Evolutionary conservation across 2,888 invertebrate genomes (phyloP).

Genomic region (Leptinotarsa tumamoca): DNA sequence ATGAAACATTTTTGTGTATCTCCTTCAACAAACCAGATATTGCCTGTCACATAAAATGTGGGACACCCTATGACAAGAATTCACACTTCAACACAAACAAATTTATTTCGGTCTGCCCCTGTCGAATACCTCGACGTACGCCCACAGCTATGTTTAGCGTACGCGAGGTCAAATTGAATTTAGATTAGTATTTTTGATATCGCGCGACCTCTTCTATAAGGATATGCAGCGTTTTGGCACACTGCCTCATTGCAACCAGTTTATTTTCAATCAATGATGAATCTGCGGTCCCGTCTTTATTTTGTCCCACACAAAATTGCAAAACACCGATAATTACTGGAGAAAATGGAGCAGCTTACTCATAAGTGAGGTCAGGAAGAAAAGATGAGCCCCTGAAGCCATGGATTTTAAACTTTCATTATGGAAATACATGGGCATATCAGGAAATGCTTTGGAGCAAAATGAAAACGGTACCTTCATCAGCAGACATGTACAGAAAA

Average conservation of each 20-base stretch:
- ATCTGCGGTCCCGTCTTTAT: constrained; percentile 50
- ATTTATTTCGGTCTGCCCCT: constrained; percentile 20
- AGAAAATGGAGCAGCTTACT: not conserved
- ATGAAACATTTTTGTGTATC: too few species aligned
- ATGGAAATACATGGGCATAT: too few species aligned
- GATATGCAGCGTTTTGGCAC: constrained; percentile 53
- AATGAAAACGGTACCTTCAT: too few species aligned
- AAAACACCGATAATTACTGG: not conserved
- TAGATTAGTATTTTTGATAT: constrained; percentile 58
- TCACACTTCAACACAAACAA: constrained; percentile 24
- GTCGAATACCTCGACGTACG: constrained; percentile 21
- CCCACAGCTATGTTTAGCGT: constrained; percentile 34
- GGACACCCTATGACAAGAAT: not conserved
- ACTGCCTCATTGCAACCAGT: constrained; percentile 50
- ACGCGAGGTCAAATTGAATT: constrained; percentile 57
- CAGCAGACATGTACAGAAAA: too few species aligned
- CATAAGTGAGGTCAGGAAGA: too few species aligned
- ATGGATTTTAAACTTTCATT: too few species aligned
- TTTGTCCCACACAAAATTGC: constrained; percentile 7
- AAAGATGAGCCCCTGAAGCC: too few species aligned
- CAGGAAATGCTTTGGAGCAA: too few species aligned
- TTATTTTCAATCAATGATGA: constrained; percentile 54
- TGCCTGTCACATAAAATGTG: too few species aligned
- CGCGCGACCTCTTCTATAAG: constrained; percentile 54
- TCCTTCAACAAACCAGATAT: too few species aligned